Base-by-base conservation (phyloP, 2,797 vertebrate species). In the Kryptopterus vitreolus region DNA sequence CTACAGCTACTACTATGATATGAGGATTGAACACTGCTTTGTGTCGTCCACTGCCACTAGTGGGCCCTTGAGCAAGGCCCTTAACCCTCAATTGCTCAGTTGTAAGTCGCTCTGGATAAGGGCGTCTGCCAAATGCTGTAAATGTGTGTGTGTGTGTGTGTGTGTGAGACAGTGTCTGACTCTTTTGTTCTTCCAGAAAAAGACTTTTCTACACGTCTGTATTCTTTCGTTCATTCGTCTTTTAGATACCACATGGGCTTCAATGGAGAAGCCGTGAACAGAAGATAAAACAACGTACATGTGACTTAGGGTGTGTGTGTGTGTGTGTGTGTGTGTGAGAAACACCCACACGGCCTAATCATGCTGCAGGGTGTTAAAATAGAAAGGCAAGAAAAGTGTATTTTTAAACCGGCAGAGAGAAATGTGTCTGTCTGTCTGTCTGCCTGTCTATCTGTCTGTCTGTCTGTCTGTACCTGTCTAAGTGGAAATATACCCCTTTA, bases 241-340 rank as follows among this genome's bases (percentile, higher is more conserved):
- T 59, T 26, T 29, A 29, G 12, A 26, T 29, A 26, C 12, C 29
- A n/a, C n/a, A n/a, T n/a, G n/a, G n/a, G 24, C 13, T 59, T 59
- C 26, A 15, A 59, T n/a, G 24, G 53, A 59, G 24, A 29, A 24
- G 57, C 3, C 1, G 15, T 52, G 48, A 52, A 9, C 48, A 18
- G 3, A 16, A 52, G 15, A 53, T n/a, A n/a, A n/a, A n/a, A n/a
- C n/a, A n/a, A n/a, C n/a, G n/a, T n/a, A n/a, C n/a, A n/a, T n/a
- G 53, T 18, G 58, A 43, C 43, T 78, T n/a, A n/a, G n/a, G n/a
- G 20, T 9, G 43, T 69, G 29, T 73, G 20, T 63, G 35, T 73
- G 52, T 74, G 59, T 74, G 46, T 69, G 38, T 73, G 26, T 62
- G 35, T 73, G 52, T 74, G 59, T 74, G 16, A 15, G 46, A 63